phyloP scores from a whole-genome alignment of 2,797 vertebrate species.

The Thaleichthys pacificus region DNA sequence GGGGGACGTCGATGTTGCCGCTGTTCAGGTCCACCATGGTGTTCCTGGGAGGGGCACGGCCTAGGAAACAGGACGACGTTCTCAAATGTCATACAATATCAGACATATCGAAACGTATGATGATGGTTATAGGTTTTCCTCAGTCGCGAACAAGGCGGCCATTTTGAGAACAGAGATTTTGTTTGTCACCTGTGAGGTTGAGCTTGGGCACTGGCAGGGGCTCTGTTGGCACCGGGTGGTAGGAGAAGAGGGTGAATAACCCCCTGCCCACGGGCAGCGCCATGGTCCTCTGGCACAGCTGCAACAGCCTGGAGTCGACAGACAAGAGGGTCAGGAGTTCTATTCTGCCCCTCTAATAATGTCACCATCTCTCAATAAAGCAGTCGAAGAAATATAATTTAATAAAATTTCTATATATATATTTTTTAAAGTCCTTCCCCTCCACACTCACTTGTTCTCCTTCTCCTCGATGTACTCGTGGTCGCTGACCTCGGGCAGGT shows the following conservation, averaged over 20 bases:
- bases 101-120: too few relatives aligned
- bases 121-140: too few relatives aligned
- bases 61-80: conserved; percentile 62
- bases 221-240: conserved; percentile 94
- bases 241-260: conserved; percentile 96
- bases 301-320: conserved; percentile 71
- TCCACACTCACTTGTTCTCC: conserved; percentile 86
- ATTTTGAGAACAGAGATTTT: background rate
- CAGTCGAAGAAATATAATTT: too few relatives aligned
- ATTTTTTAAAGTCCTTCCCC: background rate
- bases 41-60: conserved; percentile 92
- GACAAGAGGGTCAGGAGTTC: conserved; percentile 2
- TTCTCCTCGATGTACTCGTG: conserved; percentile 98
- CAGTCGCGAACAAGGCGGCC: too few relatives aligned
- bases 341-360: too few relatives aligned
- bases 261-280: conserved; percentile 92
- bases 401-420: too few relatives aligned
- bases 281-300: conserved; percentile 97
- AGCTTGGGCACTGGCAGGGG: conserved; percentile 93
- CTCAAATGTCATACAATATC: too few relatives aligned
- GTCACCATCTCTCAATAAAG: too few relatives aligned
- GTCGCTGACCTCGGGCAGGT: conserved; percentile 94
- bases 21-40: conserved; percentile 95
- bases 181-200: conserved; percentile 87
- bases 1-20: conserved; percentile 95